Percentiles rank a stretch among this genome's conserved stretches.
Evolutionary conservation across 2,888 invertebrate genomes (phyloP).

Genomic region (Leucania comma): DNA sequence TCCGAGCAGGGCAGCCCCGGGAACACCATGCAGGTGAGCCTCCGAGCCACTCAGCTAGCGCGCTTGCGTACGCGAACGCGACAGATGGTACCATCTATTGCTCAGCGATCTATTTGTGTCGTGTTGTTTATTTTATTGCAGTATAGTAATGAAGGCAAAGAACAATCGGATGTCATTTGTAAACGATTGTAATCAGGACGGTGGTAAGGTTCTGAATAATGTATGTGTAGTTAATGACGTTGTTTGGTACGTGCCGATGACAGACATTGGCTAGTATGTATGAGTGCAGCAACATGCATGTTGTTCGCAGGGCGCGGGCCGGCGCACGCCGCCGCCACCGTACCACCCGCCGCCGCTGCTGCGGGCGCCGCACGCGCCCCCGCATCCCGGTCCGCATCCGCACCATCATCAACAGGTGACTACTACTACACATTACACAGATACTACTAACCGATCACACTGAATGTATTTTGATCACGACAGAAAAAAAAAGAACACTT

Average conservation of each 20-base stretch:
- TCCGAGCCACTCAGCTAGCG: conserved; percentile 72
- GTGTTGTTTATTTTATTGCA: conserved; percentile 65
- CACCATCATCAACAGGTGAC: conserved; percentile 80
- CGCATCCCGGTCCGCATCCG: conserved; percentile 76
- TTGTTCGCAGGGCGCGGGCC: conserved; percentile 88
- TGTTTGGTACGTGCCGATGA: conserved; percentile 49
- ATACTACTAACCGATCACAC: no score
- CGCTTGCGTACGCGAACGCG: conserved; percentile 72
- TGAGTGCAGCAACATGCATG: conserved; percentile 67
- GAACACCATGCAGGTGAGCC: conserved; percentile 91
- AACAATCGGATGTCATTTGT: conserved; percentile 54
- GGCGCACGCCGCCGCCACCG: conserved; percentile 94
- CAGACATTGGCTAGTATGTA: conserved; percentile 48
- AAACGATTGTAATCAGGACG: conserved; percentile 63
- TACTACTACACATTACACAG: conserved; percentile 14
- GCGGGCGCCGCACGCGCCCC: conserved; percentile 78
- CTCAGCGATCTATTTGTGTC: conserved; percentile 76
- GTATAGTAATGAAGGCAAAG: conserved; percentile 58
- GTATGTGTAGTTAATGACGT: conserved; percentile 62
- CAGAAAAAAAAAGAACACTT: no score
- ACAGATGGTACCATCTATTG: conserved; percentile 84
- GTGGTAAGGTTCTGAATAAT: conserved; percentile 63
- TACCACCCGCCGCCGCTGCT: conserved; percentile 92
- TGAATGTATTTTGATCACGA: no score
- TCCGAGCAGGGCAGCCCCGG: conserved; percentile 97